Evolutionary conservation across 2,888 invertebrate species (phyloP).

Genomic region (Hyppa rectilinea): DNA sequence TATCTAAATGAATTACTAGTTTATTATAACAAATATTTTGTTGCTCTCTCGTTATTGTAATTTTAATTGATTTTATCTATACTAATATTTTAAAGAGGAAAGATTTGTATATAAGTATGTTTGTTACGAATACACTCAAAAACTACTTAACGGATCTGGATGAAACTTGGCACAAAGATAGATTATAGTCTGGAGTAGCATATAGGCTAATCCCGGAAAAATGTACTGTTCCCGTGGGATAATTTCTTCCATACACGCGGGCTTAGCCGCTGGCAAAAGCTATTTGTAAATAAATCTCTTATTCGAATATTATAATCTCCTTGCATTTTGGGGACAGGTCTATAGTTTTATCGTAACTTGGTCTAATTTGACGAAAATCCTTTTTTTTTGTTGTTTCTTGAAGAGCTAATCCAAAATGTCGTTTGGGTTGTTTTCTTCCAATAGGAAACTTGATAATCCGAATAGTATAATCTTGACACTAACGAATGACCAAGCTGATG

Average conservation of each 20-base stretch:
- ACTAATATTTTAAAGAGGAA: too few species aligned
- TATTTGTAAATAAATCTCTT: conserved; percentile 1
- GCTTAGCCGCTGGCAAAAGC: too few species aligned
- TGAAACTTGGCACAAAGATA: too few species aligned
- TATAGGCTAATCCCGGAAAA: too few species aligned
- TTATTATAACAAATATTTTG: neutral
- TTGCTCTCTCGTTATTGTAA: conserved; percentile 30
- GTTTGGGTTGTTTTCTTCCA: neutral
- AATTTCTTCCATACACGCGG: too few species aligned
- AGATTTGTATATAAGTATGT: too few species aligned
- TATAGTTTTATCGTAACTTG: neutral
- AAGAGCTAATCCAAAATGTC: neutral
- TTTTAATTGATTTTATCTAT: neutral
- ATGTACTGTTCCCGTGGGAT: too few species aligned
- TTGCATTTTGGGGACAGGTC: neutral
- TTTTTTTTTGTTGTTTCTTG: neutral
- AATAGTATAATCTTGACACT: neutral
- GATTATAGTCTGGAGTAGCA: too few species aligned
- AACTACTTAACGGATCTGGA: too few species aligned
- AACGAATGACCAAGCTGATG: neutral
- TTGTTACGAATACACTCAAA: too few species aligned
- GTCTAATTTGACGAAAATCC: neutral
- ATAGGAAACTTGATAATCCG: neutral
- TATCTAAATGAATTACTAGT: neutral
- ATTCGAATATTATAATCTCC: neutral